A percentile compares a stretch with the other conserved stretches of the same genome.
Conservation (phyloP, 2,888 invertebrate genomes). For the Ennomos quercinarius region DNA sequence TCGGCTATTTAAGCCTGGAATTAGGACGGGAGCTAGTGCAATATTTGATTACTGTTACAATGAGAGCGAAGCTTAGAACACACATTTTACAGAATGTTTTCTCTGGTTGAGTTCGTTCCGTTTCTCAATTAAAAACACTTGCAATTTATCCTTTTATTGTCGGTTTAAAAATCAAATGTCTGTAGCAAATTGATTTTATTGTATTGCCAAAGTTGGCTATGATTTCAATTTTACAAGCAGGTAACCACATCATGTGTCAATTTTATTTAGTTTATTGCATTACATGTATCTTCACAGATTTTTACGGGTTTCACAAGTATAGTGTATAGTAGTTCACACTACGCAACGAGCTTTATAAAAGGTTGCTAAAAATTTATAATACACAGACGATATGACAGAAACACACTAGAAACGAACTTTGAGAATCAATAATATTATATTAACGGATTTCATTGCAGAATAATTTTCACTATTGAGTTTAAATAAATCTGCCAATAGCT, state of each 20-base stretch:
- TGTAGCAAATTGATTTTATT: constrained; percentile 6
- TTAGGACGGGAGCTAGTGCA: constrained; percentile 1
- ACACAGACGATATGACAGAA: no score
- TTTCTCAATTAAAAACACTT: background rate
- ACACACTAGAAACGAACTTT: no score
- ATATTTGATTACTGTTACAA: constrained; percentile 6
- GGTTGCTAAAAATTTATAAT: no score
- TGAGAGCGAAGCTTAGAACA: no score
- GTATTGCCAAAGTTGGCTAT: background rate
- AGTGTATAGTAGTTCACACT: no score
- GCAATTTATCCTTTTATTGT: background rate
- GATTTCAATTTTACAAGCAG: background rate
- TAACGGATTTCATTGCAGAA: background rate
- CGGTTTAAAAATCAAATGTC: background rate
- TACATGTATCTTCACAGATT: background rate
- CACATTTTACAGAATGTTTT: no score
- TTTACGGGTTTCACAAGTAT: background rate
- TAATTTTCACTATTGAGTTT: background rate
- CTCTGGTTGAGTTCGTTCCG: background rate
- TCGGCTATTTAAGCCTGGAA: constrained; percentile 44
- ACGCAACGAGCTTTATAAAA: no score
- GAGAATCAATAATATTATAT: no score
- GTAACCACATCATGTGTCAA: background rate
- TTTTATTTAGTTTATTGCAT: background rate
- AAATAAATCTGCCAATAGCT: background rate